Conservation (phyloP, 2,113 vertebrate species). For the Clarias macrocephalus region DNA sequence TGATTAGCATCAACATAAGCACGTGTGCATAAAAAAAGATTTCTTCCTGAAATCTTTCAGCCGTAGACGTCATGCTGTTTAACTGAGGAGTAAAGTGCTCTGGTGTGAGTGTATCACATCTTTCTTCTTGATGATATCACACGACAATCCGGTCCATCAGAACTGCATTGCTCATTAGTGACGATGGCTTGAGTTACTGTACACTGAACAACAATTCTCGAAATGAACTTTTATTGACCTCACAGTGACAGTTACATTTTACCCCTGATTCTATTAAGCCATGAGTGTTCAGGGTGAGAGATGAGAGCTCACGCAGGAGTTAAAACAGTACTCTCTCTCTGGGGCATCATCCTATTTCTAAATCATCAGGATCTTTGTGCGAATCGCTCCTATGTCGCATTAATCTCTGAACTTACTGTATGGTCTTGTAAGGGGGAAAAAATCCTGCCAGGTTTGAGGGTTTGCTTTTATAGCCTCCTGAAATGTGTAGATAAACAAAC, state of each 20-base stretch:
- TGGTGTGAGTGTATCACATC: not conserved
- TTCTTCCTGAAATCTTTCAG: not conserved
- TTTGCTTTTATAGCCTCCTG: not conserved
- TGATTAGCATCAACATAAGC: not conserved
- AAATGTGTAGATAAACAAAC: not conserved
- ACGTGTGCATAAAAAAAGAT: not conserved
- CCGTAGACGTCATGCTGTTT: not conserved
- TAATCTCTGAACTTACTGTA: not conserved
- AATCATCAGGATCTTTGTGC: not conserved
- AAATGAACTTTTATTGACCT: constrained; percentile 54
- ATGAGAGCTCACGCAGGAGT: not conserved
- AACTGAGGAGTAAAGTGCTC: not conserved
- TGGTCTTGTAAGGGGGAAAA: not conserved
- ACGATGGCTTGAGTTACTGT: constrained; percentile 57
- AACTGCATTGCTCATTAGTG: constrained; percentile 58
- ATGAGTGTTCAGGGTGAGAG: constrained; percentile 52
- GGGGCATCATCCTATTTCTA: not conserved
- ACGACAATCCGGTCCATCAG: constrained; percentile 43
- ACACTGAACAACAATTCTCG: constrained; percentile 41
- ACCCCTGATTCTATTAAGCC: constrained; percentile 67
- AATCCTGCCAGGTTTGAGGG: not conserved
- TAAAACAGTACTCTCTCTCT: not conserved
- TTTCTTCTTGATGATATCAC: not conserved
- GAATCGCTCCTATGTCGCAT: no score
- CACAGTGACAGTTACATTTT: constrained; percentile 29